These are phyloP conservation scores for Peribatodes rhomboidaria DNA, from an alignment of 2,888 invertebrate genomes.

Conservation along the genomic window DNA sequence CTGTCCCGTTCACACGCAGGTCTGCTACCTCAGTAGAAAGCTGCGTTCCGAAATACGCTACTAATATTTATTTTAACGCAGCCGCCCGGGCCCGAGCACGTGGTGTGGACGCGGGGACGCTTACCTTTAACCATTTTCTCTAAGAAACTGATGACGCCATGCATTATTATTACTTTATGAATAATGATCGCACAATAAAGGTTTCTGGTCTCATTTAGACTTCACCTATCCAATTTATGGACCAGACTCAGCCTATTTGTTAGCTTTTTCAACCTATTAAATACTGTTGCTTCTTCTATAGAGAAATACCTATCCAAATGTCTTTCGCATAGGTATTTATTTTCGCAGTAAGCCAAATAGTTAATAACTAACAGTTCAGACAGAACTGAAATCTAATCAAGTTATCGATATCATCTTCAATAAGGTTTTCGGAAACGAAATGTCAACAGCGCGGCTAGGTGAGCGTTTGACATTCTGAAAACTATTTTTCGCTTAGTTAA, in stretches of 20 bases:
- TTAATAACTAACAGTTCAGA: background rate
- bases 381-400: background rate
- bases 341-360: background rate
- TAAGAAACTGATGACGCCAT: conserved; percentile 6
- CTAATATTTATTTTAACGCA: conserved; percentile 86
- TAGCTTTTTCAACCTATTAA: background rate
- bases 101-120: conserved; percentile 58
- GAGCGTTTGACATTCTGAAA: conserved; percentile 43
- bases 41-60: conserved; percentile 83
- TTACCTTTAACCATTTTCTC: conserved; percentile 13
- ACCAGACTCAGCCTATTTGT: too few species aligned
- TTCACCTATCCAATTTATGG: too few species aligned
- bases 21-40: conserved; percentile 71
- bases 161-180: conserved; percentile 7
- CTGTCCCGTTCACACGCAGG: conserved; percentile 69
- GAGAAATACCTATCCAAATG: too few species aligned
- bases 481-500: conserved; percentile 41
- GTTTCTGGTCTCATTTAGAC: background rate
- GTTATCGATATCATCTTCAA: conserved; percentile 7
- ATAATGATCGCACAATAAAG: background rate
- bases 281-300: too few species aligned
- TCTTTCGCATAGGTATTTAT: background rate
- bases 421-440: conserved; percentile 29
- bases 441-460: conserved; percentile 34
- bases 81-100: conserved; percentile 77